A percentile compares a stretch with the other conserved stretches of the same genome.
phyloP scores from a whole-genome alignment of 2,797 vertebrate species.

The Arremon aurantiirostris region DNA sequence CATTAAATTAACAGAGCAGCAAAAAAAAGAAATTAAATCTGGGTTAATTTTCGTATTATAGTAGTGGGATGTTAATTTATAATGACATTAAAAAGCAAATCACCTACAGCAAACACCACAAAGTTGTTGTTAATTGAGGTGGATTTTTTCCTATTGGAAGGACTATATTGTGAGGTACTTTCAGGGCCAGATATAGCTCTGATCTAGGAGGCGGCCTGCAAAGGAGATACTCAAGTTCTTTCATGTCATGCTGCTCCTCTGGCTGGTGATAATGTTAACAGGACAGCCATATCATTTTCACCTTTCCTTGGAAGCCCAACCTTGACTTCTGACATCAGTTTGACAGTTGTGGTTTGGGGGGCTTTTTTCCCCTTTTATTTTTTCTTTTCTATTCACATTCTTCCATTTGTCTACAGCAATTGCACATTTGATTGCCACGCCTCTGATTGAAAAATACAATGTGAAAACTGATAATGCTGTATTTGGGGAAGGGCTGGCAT shows the following conservation, averaged over 20 bases:
- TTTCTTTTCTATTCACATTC: neutral
- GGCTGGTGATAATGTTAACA: neutral
- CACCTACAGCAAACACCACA: neutral
- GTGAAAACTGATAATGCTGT: neutral
- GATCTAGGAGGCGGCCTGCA: neutral
- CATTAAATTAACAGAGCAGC: neutral
- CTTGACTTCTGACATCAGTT: neutral
- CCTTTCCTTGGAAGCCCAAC: neutral
- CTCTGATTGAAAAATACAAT: neutral
- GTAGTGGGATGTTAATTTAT: neutral
- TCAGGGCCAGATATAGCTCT: neutral
- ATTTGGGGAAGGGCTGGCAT: neutral
- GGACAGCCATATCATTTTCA: neutral
- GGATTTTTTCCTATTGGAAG: neutral
- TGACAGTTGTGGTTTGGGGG: neutral
- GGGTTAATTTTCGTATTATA: neutral
- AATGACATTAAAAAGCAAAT: neutral
- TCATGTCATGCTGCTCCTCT: neutral
- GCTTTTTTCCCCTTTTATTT: neutral
- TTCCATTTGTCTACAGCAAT: neutral
- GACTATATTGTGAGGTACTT: neutral
- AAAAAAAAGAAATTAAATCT: neutral
- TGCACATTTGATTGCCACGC: neutral
- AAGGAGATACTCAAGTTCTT: neutral
- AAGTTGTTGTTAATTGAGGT: neutral